A percentile compares a stretch with the other conserved stretches of the same genome.
These are phyloP conservation scores for Drosophila borealis DNA, from an alignment of 2,888 invertebrate species.

Conservation along the genomic window DNA sequence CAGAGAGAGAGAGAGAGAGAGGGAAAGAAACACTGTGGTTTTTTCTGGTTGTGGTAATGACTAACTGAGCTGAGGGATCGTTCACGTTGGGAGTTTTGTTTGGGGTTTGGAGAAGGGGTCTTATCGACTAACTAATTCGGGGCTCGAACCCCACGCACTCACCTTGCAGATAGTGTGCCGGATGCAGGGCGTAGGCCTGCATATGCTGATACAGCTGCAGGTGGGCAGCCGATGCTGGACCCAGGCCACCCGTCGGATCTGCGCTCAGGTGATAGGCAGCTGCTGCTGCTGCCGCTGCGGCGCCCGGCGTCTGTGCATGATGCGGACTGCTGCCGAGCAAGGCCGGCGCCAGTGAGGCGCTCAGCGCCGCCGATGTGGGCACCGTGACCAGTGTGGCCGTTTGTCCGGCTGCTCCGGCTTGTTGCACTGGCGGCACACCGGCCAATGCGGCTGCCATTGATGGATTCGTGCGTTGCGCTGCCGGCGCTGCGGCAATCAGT, in stretches of 20 bases:
- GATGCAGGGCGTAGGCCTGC: constrained; percentile 88
- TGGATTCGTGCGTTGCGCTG: constrained; percentile 71
- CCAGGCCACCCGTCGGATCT: constrained; percentile 86
- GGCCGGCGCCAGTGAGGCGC: constrained; percentile 87
- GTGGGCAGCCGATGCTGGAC: constrained; percentile 85
- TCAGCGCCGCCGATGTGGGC: constrained; percentile 86
- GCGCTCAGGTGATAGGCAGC: constrained; percentile 85
- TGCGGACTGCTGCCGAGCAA: constrained; percentile 82
- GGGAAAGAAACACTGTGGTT: constrained; percentile 50
- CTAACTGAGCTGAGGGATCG: constrained; percentile 48
- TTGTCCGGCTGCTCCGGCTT: constrained; percentile 42
- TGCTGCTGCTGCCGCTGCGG: constrained; percentile 76
- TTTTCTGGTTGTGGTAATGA: constrained; percentile 35
- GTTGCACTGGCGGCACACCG: constrained; percentile 83
- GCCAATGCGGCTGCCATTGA: constrained; percentile 86
- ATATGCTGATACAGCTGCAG: constrained; percentile 88
- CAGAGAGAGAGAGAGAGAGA: constrained; percentile 5
- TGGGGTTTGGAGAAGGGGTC: neutral
- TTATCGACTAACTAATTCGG: constrained; percentile 15
- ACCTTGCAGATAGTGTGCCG: constrained; percentile 87
- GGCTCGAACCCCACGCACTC: constrained; percentile 78
- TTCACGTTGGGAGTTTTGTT: neutral
- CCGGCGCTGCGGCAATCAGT: constrained; percentile 83
- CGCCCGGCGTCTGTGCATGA: constrained; percentile 55
- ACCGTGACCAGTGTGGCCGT: constrained; percentile 70